These are phyloP conservation scores for Odontocerum albicorne DNA, from an alignment of 2,888 invertebrate genomes.

Conservation along the genomic window DNA sequence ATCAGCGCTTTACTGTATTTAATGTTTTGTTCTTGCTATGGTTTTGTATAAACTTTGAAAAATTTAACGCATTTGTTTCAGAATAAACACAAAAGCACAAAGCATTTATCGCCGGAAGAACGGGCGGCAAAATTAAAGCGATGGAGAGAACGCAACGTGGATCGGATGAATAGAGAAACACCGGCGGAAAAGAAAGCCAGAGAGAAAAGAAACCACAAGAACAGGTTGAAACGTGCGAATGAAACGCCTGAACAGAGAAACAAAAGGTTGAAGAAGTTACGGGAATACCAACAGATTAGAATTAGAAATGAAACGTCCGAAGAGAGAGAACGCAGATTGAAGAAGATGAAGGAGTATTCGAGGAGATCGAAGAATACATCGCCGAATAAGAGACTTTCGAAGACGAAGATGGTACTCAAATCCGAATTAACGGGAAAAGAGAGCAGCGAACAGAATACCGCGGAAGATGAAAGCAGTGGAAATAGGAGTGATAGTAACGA, in stretches of 20 bases:
- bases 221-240: constrained; percentile 2
- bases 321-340: constrained; percentile 10
- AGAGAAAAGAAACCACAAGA: background rate
- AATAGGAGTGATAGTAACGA: too few species aligned
- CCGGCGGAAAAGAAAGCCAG: background rate
- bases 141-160: background rate
- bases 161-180: constrained; percentile 4
- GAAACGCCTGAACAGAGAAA: constrained; percentile 8
- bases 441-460: too few species aligned
- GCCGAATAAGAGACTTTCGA: too few species aligned
- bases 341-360: constrained; percentile 8
- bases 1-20: too few species aligned
- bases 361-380: too few species aligned
- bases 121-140: constrained; percentile 1
- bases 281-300: constrained; percentile 12
- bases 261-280: background rate
- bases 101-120: constrained; percentile 2
- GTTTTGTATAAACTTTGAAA: too few species aligned
- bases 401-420: too few species aligned
- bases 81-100: background rate
- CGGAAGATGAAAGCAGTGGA: too few species aligned
- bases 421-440: too few species aligned
- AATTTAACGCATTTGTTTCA: too few species aligned
- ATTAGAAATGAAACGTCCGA: constrained; percentile 12
- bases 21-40: too few species aligned